Base-by-base conservation (phyloP, 2,797 vertebrate genomes). In the Vespertilio murinus region DNA sequence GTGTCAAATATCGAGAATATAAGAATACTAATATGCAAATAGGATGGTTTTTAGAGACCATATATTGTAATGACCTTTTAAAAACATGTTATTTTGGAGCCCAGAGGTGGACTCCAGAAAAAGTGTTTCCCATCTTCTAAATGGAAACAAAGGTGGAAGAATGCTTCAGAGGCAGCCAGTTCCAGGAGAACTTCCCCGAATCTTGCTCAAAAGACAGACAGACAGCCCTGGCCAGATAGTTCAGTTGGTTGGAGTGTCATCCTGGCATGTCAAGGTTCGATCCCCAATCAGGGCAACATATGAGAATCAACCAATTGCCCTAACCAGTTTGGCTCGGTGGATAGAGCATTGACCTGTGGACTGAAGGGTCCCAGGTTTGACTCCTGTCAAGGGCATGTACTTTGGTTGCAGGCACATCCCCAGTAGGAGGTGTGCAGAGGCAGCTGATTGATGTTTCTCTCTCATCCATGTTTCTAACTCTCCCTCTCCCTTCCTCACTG, bases 21-120 rank as follows among this genome's bases (percentile, higher is more conserved):
- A 49, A 69, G 35, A 88, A 91, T 90, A 91, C 3, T 18, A 91
- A 90, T 22, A 77, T 22, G n/a, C 17, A 91, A 95, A 67, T 91
- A 90, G 83, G 92, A 67, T 5, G 33, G 38, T 28, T 22, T 88
- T 87, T 49, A 73, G 49, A 83, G 77, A 73, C 28, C 59, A 33
- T 42, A 38, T 64, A 30, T 25, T 56, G 11, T 52, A 59, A 71
- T 69, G 28, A 83, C 30, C 33, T 83, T 94, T 88, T 74, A 13
- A 69, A 90, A 83, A 74, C 35, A 69, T 25, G 61, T 85, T 73
- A 61, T 94, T 94, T 84, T 28, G 67, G 49, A 56, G 23, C 25
- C 33, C 65, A 92, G 8, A 30, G 33, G 12, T 93, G 13, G 4
- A 33, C 14, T 56, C 6, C 0, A n/a, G 52, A 94, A 90, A 86